These are phyloP conservation scores for Columba livia DNA, from an alignment of 2,113 vertebrate genomes.

Conservation along the genomic window DNA sequence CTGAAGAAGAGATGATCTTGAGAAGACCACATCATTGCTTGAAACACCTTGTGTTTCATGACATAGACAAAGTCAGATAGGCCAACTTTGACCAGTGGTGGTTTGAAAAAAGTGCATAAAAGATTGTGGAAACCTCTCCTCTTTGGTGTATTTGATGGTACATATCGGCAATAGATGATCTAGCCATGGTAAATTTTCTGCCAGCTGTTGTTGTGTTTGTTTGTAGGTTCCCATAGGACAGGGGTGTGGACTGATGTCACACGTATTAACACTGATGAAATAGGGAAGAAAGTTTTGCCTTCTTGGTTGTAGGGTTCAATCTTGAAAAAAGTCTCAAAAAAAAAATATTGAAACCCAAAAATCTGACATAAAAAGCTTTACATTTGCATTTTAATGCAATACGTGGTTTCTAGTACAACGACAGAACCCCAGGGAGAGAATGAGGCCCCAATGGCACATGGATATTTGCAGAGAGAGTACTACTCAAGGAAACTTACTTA, in stretches of 20 bases:
- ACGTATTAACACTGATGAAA: not conserved
- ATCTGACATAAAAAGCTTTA: not conserved
- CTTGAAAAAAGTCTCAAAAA: not conserved
- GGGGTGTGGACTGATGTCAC: not conserved
- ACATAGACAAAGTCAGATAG: not conserved
- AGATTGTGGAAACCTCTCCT: not conserved
- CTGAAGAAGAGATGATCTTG: not conserved
- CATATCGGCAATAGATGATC: not conserved
- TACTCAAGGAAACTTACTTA: not conserved
- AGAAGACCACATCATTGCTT: not conserved
- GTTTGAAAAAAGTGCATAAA: not conserved
- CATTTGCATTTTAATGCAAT: not conserved
- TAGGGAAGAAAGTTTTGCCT: not conserved
- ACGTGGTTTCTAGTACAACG: not conserved
- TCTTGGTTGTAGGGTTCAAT: not conserved
- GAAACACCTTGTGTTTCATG: not conserved
- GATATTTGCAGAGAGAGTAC: not conserved
- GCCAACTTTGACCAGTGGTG: not conserved
- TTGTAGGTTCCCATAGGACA: not conserved
- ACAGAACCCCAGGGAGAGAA: not conserved
- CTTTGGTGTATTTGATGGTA: not conserved
- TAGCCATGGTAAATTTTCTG: not conserved
- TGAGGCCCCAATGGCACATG: not conserved
- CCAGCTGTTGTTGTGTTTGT: not conserved
- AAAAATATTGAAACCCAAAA: not conserved